Conservation (phyloP, 2,797 vertebrate species). For the Pseudocheirus occidentalis region DNA sequence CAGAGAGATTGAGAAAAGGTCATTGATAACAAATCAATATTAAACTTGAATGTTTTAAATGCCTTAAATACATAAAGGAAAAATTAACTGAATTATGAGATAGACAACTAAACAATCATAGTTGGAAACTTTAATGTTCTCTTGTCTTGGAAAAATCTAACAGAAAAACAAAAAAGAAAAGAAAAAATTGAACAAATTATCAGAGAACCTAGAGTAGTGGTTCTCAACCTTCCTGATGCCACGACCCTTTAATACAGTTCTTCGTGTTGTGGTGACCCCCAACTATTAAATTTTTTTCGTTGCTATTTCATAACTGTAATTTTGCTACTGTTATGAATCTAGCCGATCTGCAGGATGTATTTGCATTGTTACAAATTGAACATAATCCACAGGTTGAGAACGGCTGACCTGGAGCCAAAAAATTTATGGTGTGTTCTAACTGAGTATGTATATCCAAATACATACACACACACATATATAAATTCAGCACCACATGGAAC, state of each 20-base stretch:
- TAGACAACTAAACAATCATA: background rate
- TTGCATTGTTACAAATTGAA: no score
- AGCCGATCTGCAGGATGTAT: no score
- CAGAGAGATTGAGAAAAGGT: background rate
- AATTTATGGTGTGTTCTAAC: background rate
- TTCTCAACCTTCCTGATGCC: no score
- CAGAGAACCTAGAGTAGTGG: background rate
- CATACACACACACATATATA: no score
- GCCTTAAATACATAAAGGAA: background rate
- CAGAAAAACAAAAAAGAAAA: background rate
- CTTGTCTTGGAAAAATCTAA: background rate
- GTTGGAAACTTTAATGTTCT: background rate
- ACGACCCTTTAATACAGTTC: no score
- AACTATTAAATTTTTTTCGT: no score
- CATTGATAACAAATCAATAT: background rate
- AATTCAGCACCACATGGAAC: background rate
- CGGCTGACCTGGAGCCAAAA: background rate
- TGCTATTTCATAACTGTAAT: no score
- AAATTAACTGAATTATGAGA: background rate
- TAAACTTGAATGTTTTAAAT: background rate
- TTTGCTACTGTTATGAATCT: no score
- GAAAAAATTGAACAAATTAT: background rate
- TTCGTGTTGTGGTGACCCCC: no score
- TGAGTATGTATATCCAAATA: background rate
- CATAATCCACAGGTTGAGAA: no score